Percentiles rank a stretch among this genome's conserved stretches.
These are phyloP conservation scores for Diachrysia chrysitis DNA, from an alignment of 2,888 invertebrate genomes.

Conservation along the genomic window DNA sequence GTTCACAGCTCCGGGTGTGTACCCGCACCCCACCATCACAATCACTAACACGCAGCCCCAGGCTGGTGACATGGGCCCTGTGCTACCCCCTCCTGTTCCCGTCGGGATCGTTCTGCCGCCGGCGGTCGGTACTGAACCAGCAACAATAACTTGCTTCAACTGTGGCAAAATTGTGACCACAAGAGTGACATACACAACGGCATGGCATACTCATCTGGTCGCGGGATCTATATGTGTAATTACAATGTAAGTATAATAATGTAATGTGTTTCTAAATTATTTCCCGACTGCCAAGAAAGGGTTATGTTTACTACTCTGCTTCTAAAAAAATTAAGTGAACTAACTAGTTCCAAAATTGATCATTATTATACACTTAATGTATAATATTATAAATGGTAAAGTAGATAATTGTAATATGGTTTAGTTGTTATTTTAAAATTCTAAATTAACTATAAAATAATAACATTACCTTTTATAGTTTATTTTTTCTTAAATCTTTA, in stretches of 20 bases:
- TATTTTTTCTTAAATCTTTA: not conserved
- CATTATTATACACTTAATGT: too few relatives aligned
- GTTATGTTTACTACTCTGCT: too few relatives aligned
- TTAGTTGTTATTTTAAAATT: too few relatives aligned
- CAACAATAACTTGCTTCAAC: constrained; percentile 83
- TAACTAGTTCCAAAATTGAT: too few relatives aligned
- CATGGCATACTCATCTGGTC: constrained; percentile 86
- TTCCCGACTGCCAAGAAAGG: not conserved
- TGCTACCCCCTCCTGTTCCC: constrained; percentile 70
- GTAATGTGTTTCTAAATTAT: not conserved
- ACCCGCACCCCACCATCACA: constrained; percentile 78
- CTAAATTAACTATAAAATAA: too few relatives aligned
- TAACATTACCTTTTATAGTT: not conserved
- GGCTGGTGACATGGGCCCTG: constrained; percentile 64
- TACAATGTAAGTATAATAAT: constrained; percentile 78
- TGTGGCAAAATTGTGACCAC: constrained; percentile 85
- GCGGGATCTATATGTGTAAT: constrained; percentile 85
- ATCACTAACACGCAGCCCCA: constrained; percentile 75
- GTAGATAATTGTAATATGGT: too few relatives aligned
- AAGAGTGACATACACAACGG: constrained; percentile 84
- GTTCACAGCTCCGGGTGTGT: constrained; percentile 82
- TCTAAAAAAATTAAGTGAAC: too few relatives aligned
- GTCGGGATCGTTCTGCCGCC: constrained; percentile 80
- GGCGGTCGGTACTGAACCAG: constrained; percentile 83
- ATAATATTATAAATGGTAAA: too few relatives aligned